Conservation (phyloP, 2,888 invertebrate genomes). For the Diarsia rubi region DNA sequence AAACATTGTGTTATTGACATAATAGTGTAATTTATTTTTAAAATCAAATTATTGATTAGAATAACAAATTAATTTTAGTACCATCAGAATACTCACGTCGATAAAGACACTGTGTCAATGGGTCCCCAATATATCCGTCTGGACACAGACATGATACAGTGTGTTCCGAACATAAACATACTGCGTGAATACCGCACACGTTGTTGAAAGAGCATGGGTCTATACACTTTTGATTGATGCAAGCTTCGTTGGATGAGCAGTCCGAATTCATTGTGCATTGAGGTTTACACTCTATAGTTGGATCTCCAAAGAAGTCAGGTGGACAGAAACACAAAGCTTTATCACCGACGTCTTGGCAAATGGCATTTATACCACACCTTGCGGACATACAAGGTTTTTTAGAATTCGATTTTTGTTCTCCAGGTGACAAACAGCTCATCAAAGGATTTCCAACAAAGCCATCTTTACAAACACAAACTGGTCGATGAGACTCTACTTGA, state of each 20-base stretch:
- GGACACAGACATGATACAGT: constrained; percentile 95
- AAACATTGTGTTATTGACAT: background rate
- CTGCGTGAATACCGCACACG: constrained; percentile 95
- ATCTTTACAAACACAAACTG: constrained; percentile 94
- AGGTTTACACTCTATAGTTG: constrained; percentile 94
- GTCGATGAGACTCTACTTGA: constrained; percentile 94
- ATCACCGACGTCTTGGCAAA: constrained; percentile 93
- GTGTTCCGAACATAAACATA: constrained; percentile 95
- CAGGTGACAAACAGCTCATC: constrained; percentile 92
- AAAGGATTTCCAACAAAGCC: constrained; percentile 95
- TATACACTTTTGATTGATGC: constrained; percentile 93
- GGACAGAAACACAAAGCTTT: constrained; percentile 95
- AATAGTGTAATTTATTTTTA: background rate
- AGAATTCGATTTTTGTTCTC: constrained; percentile 85
- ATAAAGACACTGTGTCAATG: constrained; percentile 93
- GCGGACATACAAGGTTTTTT: constrained; percentile 93
- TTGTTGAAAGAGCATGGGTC: constrained; percentile 93
- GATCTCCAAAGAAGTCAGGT: constrained; percentile 95
- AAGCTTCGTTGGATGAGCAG: constrained; percentile 94
- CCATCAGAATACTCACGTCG: constrained; percentile 82
- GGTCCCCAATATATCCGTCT: constrained; percentile 95
- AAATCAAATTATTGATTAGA: background rate
- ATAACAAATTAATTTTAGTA: background rate
- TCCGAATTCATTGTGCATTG: constrained; percentile 96
- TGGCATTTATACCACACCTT: constrained; percentile 95